phyloP scores from a whole-genome alignment of 2,888 invertebrate species.

The Xylota sylvarum region DNA sequence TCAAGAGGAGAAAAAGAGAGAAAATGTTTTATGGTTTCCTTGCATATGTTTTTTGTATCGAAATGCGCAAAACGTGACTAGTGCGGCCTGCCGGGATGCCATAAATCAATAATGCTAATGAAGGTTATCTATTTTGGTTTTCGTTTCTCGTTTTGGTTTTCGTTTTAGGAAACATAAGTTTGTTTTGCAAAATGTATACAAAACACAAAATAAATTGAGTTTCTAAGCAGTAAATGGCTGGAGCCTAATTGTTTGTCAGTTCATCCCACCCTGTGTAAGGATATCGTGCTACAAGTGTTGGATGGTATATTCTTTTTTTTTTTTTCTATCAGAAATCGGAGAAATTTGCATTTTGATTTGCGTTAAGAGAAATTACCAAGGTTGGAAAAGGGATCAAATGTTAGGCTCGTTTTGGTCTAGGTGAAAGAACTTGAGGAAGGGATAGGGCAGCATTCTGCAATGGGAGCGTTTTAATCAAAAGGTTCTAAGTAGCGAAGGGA shows the following conservation, averaged over 20 bases:
- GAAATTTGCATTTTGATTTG: slow-evolving; percentile 39
- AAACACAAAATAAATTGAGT: slow-evolving; percentile 31
- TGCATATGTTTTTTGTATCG: slow-evolving; percentile 71
- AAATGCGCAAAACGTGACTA: slow-evolving; percentile 65
- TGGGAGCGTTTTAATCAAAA: neutral
- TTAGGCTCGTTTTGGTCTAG: neutral
- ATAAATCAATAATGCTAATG: slow-evolving; percentile 71
- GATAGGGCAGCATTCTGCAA: neutral
- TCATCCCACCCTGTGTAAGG: neutral
- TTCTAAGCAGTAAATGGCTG: slow-evolving; percentile 18
- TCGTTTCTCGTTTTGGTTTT: slow-evolving; percentile 34
- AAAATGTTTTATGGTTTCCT: slow-evolving; percentile 57
- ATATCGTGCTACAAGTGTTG: neutral
- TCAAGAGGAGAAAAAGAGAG: slow-evolving; percentile 55
- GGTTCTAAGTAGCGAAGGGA: too few species aligned
- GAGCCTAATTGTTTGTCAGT: slow-evolving; percentile 8
- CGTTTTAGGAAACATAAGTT: slow-evolving; percentile 21
- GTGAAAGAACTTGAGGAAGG: neutral
- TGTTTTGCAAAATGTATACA: slow-evolving; percentile 21
- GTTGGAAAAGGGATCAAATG: slow-evolving; percentile 4
- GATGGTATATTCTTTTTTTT: neutral
- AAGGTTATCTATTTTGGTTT: slow-evolving; percentile 58
- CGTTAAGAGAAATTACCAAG: slow-evolving; percentile 8
- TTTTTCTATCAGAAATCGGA: slow-evolving; percentile 12
- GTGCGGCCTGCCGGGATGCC: slow-evolving; percentile 51